Evolutionary conservation across 1,140 invertebrate genomes (phyloP).

Genomic region (Drosophila hydei): DNA sequence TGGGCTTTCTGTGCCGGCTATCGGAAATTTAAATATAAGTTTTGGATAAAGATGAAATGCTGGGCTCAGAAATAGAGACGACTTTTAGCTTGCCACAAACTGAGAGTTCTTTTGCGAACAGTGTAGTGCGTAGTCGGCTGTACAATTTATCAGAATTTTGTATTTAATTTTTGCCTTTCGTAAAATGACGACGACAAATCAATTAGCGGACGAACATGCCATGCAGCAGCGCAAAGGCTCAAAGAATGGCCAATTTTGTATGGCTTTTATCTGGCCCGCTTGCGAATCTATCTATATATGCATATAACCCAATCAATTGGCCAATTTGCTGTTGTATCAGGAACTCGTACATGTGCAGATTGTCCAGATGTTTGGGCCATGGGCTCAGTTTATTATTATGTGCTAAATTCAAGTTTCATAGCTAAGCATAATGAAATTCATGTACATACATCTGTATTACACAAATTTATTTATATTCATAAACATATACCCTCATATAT

Average conservation of each 20-base stretch:
- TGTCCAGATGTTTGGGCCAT: constrained; percentile 33
- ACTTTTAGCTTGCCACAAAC: no score
- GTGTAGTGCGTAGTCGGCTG: background rate
- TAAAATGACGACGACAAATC: constrained; percentile 30
- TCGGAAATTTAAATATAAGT: no score
- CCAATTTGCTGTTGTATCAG: constrained; percentile 16
- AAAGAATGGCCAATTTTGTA: constrained; percentile 31
- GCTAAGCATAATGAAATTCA: constrained; percentile 11
- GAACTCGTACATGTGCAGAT: constrained; percentile 26
- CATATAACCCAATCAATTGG: constrained; percentile 2
- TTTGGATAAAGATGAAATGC: no score
- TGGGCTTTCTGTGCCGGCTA: no score
- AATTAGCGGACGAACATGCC: constrained; percentile 29
- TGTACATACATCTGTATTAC: constrained; percentile 13
- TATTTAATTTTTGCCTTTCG: background rate
- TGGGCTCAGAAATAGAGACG: no score
- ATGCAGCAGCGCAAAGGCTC: constrained; percentile 9
- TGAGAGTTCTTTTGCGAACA: background rate
- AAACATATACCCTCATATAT: background rate
- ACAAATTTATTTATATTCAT: constrained; percentile 7
- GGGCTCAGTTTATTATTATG: constrained; percentile 32
- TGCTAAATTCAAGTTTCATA: constrained; percentile 30
- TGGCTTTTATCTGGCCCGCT: constrained; percentile 26
- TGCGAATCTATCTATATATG: background rate
- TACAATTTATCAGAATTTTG: background rate